These are phyloP conservation scores for Phyllostomus discolor DNA, from an alignment of 2,113 vertebrate species.

Conservation along the genomic window DNA sequence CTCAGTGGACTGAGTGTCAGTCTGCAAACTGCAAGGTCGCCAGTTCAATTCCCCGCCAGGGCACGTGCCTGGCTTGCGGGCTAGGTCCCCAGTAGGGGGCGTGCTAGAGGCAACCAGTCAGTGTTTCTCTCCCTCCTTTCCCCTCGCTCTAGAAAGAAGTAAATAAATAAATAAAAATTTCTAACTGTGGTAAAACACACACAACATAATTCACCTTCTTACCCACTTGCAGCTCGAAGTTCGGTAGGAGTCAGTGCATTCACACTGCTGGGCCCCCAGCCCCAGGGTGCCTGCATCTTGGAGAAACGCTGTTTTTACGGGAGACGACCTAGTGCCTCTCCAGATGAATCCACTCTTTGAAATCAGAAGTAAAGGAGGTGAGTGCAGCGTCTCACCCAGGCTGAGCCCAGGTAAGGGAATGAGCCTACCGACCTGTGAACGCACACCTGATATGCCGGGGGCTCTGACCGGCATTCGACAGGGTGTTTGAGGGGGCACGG, in stretches of 20 bases:
- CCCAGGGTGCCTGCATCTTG: neutral
- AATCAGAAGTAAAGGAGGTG: constrained; percentile 28
- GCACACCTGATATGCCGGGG: neutral
- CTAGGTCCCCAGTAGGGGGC: too few species aligned
- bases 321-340: neutral
- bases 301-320: neutral
- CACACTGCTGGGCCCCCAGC: too few species aligned
- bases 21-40: too few species aligned
- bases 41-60: too few species aligned
- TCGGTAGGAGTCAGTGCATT: too few species aligned
- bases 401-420: neutral
- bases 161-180: neutral
- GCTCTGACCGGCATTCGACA: neutral
- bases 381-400: neutral
- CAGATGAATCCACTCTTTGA: neutral
- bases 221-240: neutral
- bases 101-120: too few species aligned
- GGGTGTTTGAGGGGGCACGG: neutral
- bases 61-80: too few species aligned
- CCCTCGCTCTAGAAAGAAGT: too few species aligned
- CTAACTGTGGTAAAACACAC: neutral
- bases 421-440: neutral
- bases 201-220: neutral
- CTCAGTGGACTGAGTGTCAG: too few species aligned
- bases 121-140: too few species aligned